A percentile compares a stretch with the other conserved stretches of the same genome.
These are phyloP conservation scores for Drosophila serrata DNA, from an alignment of 1,140 invertebrate species.

Conservation along the genomic window DNA sequence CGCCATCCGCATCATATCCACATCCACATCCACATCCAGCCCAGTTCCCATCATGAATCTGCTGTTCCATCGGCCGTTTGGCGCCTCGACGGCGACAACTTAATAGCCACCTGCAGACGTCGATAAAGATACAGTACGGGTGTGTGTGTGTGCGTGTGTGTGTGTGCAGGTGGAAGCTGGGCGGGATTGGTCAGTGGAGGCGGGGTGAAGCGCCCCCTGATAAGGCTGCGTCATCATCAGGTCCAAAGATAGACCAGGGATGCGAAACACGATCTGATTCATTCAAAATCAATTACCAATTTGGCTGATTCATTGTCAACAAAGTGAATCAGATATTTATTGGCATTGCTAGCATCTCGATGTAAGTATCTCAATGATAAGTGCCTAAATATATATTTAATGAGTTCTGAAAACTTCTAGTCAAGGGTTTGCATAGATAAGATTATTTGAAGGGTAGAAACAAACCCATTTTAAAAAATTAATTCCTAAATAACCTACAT, in stretches of 20 bases:
- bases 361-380: neutral
- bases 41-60: slow-evolving; percentile 80
- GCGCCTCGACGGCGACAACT: slow-evolving; percentile 77
- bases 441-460: neutral
- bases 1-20: slow-evolving; percentile 25
- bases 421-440: no score
- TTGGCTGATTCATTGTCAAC: slow-evolving; percentile 35
- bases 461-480: no score
- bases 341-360: slow-evolving; percentile 8
- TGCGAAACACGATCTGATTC: slow-evolving; percentile 35
- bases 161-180: slow-evolving; percentile 22
- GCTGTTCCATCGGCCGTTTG: slow-evolving; percentile 57
- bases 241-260: slow-evolving; percentile 42
- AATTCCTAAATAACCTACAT: neutral
- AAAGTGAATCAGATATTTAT: slow-evolving; percentile 11
- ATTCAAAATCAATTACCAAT: slow-evolving; percentile 31
- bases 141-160: slow-evolving; percentile 15
- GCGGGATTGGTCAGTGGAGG: slow-evolving; percentile 3
- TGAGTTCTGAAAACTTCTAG: no score
- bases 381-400: neutral
- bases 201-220: slow-evolving; percentile 26
- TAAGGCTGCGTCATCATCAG: slow-evolving; percentile 50
- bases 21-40: slow-evolving; percentile 40
- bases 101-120: slow-evolving; percentile 72
- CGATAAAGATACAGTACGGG: slow-evolving; percentile 60